A percentile compares a stretch with the other conserved stretches of the same genome.
phyloP scores from a whole-genome alignment of 2,888 invertebrate species.

The Dinocampus coccinellae region DNA sequence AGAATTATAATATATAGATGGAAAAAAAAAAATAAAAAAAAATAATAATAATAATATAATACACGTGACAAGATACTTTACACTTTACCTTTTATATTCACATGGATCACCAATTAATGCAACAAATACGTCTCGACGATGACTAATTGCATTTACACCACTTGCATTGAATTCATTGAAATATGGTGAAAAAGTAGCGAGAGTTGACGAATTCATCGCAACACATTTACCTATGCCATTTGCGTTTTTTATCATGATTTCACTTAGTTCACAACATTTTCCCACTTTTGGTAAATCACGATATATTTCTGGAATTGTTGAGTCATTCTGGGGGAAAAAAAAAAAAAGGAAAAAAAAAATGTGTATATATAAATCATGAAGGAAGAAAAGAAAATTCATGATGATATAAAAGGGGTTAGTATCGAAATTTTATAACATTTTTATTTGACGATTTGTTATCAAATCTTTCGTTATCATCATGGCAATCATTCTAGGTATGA shows the following conservation, averaged over 20 bases:
- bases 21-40: background rate
- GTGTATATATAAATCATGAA: background rate
- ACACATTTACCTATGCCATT: slow-evolving; percentile 44
- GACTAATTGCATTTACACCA: slow-evolving; percentile 66
- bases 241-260: slow-evolving; percentile 50
- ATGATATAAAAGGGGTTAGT: background rate
- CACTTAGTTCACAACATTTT: slow-evolving; percentile 59
- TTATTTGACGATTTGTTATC: background rate
- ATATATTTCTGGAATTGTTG: slow-evolving; percentile 44
- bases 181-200: slow-evolving; percentile 70
- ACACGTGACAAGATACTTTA: background rate
- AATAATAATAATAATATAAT: background rate
- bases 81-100: slow-evolving; percentile 70
- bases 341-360: background rate
- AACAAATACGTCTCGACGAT: slow-evolving; percentile 71
- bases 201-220: slow-evolving; percentile 13
- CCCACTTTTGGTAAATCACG: slow-evolving; percentile 53
- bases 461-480: background rate
- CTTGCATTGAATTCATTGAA: slow-evolving; percentile 72
- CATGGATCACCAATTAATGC: slow-evolving; percentile 74
- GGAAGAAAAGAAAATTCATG: background rate
- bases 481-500: background rate
- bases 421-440: background rate
- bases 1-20: background rate
- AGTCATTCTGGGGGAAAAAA: slow-evolving; percentile 51